Conservation (phyloP, 2,113 vertebrate genomes). For the Podiceps cristatus region DNA sequence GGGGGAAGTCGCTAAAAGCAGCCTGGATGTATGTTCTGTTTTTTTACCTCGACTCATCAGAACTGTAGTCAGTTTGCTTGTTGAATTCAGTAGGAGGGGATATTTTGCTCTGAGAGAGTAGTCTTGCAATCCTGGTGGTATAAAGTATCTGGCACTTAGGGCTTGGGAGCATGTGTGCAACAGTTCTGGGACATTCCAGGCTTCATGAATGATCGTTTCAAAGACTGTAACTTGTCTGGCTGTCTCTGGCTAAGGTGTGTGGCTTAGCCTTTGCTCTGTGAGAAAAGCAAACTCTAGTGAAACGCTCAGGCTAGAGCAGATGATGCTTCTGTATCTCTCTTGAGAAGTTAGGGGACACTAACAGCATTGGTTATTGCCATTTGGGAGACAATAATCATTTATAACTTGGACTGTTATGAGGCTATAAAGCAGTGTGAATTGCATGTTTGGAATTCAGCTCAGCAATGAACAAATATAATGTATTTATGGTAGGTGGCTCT, state of each 20-base stretch:
- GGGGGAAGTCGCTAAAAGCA: background rate
- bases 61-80: background rate
- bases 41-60: background rate
- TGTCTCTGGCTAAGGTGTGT: background rate
- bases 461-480: conserved; percentile 23
- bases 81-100: background rate
- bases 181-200: background rate
- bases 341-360: conserved; percentile 4
- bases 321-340: background rate
- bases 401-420: conserved; percentile 21
- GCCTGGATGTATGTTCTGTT: background rate
- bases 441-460: background rate
- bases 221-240: background rate
- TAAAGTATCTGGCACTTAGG: background rate
- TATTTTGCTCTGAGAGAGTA: background rate
- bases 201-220: background rate
- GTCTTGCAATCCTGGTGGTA: rapidly evolving
- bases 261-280: background rate
- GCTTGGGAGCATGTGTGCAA: background rate
- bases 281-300: conserved; percentile 5
- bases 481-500: conserved; percentile 8
- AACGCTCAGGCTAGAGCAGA: background rate
- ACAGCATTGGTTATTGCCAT: background rate
- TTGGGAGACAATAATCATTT: conserved; percentile 39
- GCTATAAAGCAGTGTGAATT: conserved; percentile 18